These are phyloP conservation scores for Rhyzopertha dominica DNA, from an alignment of 1,140 invertebrate species.

Conservation along the genomic window DNA sequence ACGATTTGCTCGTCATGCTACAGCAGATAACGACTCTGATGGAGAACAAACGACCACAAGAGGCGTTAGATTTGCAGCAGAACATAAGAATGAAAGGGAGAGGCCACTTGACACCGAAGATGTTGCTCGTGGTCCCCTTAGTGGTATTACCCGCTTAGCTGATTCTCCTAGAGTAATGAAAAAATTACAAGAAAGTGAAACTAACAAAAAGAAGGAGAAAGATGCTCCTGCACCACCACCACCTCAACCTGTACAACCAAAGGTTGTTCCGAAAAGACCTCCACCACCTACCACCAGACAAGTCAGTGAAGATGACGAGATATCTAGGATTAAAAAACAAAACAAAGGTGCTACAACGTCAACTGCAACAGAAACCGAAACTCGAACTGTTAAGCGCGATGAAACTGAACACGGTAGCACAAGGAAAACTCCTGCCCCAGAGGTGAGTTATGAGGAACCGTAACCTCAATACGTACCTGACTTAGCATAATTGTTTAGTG, in stretches of 20 bases:
- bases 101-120: constrained; percentile 85
- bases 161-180: constrained; percentile 87
- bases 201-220: constrained; percentile 68
- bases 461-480: constrained; percentile 40
- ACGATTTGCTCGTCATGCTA: constrained; percentile 54
- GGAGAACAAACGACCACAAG: constrained; percentile 52
- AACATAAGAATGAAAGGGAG: constrained; percentile 62
- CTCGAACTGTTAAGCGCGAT: constrained; percentile 46
- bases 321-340: constrained; percentile 80
- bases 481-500: constrained; percentile 25
- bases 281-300: constrained; percentile 59
- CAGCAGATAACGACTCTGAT: constrained; percentile 64
- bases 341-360: constrained; percentile 67
- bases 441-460: constrained; percentile 62
- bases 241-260: constrained; percentile 47
- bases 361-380: constrained; percentile 53
- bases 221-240: constrained; percentile 55
- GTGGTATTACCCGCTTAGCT: constrained; percentile 82
- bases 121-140: constrained; percentile 79
- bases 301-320: constrained; percentile 85
- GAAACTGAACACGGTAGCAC: constrained; percentile 46
- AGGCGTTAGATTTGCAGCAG: constrained; percentile 57
- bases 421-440: constrained; percentile 57
- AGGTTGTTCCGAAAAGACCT: constrained; percentile 51
- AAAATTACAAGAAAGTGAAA: constrained; percentile 75